These are phyloP conservation scores for Danio choprae DNA, from an alignment of 2,797 vertebrate genomes.

Conservation along the genomic window DNA sequence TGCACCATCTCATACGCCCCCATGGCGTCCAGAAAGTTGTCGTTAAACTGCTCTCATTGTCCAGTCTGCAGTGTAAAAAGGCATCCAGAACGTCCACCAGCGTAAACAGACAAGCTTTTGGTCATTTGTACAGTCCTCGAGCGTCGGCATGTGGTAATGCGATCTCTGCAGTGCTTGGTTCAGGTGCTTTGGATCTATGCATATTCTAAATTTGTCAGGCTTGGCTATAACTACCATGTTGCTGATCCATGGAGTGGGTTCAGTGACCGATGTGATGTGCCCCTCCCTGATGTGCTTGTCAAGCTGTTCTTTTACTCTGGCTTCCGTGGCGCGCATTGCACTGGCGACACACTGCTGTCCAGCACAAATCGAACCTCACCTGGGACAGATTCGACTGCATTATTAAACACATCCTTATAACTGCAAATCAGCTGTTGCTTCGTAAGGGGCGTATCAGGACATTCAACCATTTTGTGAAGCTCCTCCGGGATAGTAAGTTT, in stretches of 20 bases:
- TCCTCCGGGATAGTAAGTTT: constrained; percentile 41
- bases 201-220: constrained; percentile 45
- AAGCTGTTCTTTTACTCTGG: constrained; percentile 39
- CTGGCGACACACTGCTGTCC: constrained; percentile 7
- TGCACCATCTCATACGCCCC: constrained; percentile 27
- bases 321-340: constrained; percentile 34
- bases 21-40: constrained; percentile 68
- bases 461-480: constrained; percentile 11
- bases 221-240: constrained; percentile 5
- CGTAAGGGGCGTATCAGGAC: not conserved
- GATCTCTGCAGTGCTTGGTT: constrained; percentile 66
- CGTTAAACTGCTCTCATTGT: constrained; percentile 68
- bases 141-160: constrained; percentile 66
- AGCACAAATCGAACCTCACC: constrained; percentile 39
- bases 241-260: constrained; percentile 33
- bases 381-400: constrained; percentile 36
- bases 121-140: constrained; percentile 68
- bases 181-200: constrained; percentile 69
- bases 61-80: constrained; percentile 67
- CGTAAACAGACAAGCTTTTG: constrained; percentile 67
- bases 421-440: not conserved
- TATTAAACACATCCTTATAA: constrained; percentile 37
- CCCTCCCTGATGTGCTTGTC: constrained; percentile 47
- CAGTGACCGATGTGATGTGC: constrained; percentile 17
- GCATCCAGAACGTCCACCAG: constrained; percentile 65